Conservation (phyloP, 2,797 vertebrate genomes). For the Chaetophractus vellerosus region DNA sequence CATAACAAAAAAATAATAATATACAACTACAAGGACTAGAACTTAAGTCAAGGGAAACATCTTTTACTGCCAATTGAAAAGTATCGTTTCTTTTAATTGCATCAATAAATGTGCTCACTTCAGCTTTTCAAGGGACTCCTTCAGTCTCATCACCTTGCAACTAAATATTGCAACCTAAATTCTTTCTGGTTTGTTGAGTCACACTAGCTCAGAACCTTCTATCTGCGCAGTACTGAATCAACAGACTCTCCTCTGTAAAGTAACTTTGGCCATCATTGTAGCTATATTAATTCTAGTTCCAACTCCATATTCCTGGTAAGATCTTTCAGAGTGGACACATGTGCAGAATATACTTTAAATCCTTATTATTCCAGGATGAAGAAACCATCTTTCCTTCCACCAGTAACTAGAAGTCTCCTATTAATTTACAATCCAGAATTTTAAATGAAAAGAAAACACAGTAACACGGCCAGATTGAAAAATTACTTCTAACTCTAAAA, state of each 20-base stretch:
- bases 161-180: conserved; percentile 14
- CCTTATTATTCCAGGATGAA: not conserved
- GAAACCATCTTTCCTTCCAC: conserved; percentile 34
- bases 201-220: conserved; percentile 21
- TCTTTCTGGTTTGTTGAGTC: conserved; percentile 33
- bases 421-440: conserved; percentile 20
- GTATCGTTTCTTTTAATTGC: conserved; percentile 47
- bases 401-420: not conserved
- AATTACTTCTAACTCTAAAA: conserved; percentile 21
- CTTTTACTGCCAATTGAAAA: conserved; percentile 53
- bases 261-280: not conserved
- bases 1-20: not conserved
- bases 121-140: conserved; percentile 49
- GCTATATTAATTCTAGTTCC: not conserved
- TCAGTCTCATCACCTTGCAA: not conserved
- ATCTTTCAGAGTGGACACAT: not conserved
- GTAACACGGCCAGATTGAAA: conserved; percentile 25
- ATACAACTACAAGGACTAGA: not conserved
- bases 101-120: conserved; percentile 43
- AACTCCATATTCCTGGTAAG: conserved; percentile 17
- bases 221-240: not conserved
- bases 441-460: conserved; percentile 48
- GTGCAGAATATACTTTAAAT: not conserved
- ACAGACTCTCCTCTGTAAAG: conserved; percentile 35
- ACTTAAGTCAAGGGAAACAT: conserved; percentile 48